A percentile compares a stretch with the other conserved stretches of the same genome.
Evolutionary conservation across 1,140 invertebrate genomes (phyloP).

Genomic region (Cheumatopsyche charites): DNA sequence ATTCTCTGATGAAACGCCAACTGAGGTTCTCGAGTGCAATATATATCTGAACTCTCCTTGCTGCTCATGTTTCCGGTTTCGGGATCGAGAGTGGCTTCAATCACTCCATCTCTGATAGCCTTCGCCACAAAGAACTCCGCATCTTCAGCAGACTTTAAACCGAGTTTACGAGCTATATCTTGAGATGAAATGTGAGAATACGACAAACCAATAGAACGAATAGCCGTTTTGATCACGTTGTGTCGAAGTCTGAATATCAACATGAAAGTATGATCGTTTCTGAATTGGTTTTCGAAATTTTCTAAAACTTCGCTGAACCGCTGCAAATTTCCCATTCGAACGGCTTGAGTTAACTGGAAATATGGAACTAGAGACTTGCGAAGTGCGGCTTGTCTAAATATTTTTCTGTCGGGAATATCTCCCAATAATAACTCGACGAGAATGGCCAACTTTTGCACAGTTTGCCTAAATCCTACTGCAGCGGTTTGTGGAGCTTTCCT

Average conservation of each 20-base stretch:
- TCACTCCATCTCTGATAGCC: constrained; percentile 98
- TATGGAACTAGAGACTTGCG: constrained; percentile 91
- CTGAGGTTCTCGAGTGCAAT: constrained; percentile 96
- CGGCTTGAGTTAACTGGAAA: constrained; percentile 97
- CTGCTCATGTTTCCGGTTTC: constrained; percentile 96
- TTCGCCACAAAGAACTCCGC: constrained; percentile 99
- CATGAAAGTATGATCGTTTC: constrained; percentile 91
- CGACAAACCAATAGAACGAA: constrained; percentile 94
- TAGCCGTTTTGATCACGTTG: constrained; percentile 99
- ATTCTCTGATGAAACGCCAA: constrained; percentile 98
- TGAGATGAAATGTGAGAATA: constrained; percentile 95
- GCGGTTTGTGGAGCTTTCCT: constrained; percentile 96
- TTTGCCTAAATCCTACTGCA: constrained; percentile 98
- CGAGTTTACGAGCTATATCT: constrained; percentile 93
- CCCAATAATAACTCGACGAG: constrained; percentile 95
- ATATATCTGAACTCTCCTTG: constrained; percentile 96
- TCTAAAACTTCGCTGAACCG: constrained; percentile 94
- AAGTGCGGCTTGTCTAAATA: constrained; percentile 86
- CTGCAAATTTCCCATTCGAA: constrained; percentile 91
- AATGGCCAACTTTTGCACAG: constrained; percentile 94
- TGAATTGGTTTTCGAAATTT: constrained; percentile 86
- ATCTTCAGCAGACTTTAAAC: constrained; percentile 94
- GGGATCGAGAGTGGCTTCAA: constrained; percentile 96
- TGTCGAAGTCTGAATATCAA: constrained; percentile 93
- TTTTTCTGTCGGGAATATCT: constrained; percentile 93